phyloP scores from a whole-genome alignment of 1,140 invertebrate species.

The Protaetia brevitarsis region DNA sequence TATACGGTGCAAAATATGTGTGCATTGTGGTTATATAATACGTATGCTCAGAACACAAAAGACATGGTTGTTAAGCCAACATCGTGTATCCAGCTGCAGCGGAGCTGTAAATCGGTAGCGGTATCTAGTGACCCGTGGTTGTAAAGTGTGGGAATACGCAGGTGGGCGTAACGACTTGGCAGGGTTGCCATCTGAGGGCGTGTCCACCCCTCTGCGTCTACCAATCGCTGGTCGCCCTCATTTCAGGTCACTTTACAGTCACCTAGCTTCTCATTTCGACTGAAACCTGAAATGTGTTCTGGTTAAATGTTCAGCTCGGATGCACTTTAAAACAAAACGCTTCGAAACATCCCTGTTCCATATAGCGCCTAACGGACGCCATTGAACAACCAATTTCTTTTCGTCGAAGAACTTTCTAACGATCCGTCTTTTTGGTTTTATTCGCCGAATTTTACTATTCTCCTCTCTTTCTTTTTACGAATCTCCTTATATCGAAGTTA shows the following conservation, averaged over 20 bases:
- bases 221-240: constrained; percentile 31
- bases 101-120: constrained; percentile 38
- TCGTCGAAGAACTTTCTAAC: too few species aligned
- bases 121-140: constrained; percentile 42
- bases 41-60: background rate
- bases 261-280: constrained; percentile 43
- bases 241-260: constrained; percentile 42
- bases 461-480: too few species aligned
- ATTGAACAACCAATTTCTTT: too few species aligned
- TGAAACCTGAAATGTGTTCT: constrained; percentile 40
- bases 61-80: background rate
- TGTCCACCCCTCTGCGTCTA: constrained; percentile 27
- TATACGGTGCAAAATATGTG: background rate
- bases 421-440: too few species aligned
- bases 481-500: too few species aligned
- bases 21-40: background rate
- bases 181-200: constrained; percentile 34
- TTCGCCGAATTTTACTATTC: too few species aligned
- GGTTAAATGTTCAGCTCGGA: constrained; percentile 36
- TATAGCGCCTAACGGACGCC: background rate
- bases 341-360: background rate
- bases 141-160: constrained; percentile 45
- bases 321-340: constrained; percentile 22
- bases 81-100: constrained; percentile 24
- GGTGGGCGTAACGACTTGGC: constrained; percentile 42